These are phyloP conservation scores for Pholis gunnellus DNA, from an alignment of 2,113 vertebrate species.

Conservation along the genomic window DNA sequence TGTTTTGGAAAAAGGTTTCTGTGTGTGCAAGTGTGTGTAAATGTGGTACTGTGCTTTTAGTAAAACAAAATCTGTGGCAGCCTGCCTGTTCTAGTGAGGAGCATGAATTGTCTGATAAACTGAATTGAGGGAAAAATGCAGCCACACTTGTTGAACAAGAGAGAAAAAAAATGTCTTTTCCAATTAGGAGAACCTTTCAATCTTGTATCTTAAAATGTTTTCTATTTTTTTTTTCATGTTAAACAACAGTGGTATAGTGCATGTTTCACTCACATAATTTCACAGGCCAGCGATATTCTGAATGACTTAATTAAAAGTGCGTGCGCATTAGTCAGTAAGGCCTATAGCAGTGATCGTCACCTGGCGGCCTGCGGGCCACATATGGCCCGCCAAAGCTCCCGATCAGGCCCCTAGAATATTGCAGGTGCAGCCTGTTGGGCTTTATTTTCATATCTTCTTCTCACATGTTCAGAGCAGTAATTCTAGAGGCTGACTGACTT, in stretches of 20 bases:
- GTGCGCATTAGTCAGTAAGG: background rate
- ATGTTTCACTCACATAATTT: background rate
- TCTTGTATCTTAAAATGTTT: background rate
- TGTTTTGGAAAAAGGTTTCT: conserved; percentile 6
- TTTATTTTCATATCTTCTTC: background rate
- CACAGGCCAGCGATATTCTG: background rate
- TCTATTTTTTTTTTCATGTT: background rate
- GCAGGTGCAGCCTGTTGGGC: background rate
- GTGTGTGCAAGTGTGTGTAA: background rate
- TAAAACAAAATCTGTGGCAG: conserved; percentile 6
- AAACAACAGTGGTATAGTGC: background rate
- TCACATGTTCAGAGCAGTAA: too few relatives aligned
- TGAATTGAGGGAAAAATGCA: background rate
- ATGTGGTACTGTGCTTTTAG: background rate
- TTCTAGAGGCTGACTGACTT: too few relatives aligned
- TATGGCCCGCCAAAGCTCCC: too few relatives aligned
- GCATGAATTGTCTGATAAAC: conserved; percentile 6
- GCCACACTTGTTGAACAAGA: background rate
- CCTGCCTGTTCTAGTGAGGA: background rate
- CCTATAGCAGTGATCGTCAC: background rate
- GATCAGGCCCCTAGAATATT: background rate
- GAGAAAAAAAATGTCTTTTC: background rate
- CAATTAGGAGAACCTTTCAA: background rate
- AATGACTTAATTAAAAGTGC: background rate
- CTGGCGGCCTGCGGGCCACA: background rate